A percentile compares a stretch with the other conserved stretches of the same genome.
phyloP scores from a whole-genome alignment of 2,797 vertebrate species.

The Allenopithecus nigroviridis region DNA sequence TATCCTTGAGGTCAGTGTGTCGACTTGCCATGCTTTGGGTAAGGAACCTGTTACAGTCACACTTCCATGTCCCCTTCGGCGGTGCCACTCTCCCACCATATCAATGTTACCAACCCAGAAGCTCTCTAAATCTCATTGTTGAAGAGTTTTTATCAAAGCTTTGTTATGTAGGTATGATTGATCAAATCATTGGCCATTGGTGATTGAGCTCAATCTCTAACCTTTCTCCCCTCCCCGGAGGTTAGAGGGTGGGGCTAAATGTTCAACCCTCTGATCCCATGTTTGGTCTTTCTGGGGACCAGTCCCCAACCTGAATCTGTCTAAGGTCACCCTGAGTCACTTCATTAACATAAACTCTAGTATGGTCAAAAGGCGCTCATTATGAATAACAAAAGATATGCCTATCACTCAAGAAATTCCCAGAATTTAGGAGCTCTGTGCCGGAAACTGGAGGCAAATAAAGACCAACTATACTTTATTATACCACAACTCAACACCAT shows the following conservation, averaged over 20 bases:
- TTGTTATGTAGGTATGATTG: not conserved
- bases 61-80: not conserved
- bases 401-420: conserved; percentile 13
- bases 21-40: too few species aligned
- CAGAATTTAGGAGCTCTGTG: not conserved
- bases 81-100: not conserved
- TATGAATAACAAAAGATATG: not conserved
- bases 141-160: not conserved
- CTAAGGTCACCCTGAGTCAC: not conserved
- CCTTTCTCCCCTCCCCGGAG: not conserved
- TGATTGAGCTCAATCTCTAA: not conserved
- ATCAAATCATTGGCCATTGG: not conserved
- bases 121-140: not conserved
- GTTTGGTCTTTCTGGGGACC: not conserved
- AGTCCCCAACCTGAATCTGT: not conserved
- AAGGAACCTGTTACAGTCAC: too few species aligned
- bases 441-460: not conserved
- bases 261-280: not conserved
- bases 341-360: not conserved
- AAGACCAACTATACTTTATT: conserved; percentile 28
- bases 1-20: too few species aligned
- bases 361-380: not conserved
- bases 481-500: not conserved
- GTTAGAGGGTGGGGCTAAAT: not conserved
- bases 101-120: not conserved